A percentile compares a stretch with the other conserved stretches of the same genome.
Conservation (phyloP, 2,113 vertebrate species). For the Ammospiza caudacuta region DNA sequence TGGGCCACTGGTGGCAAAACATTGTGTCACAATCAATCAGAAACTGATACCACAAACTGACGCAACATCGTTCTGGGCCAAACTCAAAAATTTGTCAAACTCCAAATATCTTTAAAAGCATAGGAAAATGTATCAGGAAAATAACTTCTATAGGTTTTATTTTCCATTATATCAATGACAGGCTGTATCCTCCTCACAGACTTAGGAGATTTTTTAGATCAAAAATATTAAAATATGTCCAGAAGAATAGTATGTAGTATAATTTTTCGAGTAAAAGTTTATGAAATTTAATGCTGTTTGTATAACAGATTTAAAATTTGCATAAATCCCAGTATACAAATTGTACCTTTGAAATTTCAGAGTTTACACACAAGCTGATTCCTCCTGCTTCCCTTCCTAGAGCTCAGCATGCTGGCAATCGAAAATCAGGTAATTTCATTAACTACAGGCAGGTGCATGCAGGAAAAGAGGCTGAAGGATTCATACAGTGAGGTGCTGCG, state of each 20-base stretch:
- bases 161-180: background rate
- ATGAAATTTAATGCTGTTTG: background rate
- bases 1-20: background rate
- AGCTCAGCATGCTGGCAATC: background rate
- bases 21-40: background rate
- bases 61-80: background rate
- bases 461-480: background rate
- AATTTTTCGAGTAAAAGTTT: background rate
- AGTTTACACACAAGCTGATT: background rate
- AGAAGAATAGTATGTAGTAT: background rate
- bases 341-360: background rate
- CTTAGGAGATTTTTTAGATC: background rate
- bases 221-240: background rate
- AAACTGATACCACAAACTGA: background rate
- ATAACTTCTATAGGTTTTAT: background rate
- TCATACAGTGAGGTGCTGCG: fast-evolving
- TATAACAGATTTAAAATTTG: background rate
- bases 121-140: background rate
- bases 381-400: background rate
- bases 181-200: background rate
- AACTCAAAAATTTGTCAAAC: background rate
- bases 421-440: background rate
- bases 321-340: background rate
- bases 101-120: background rate
- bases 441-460: background rate